Percentiles rank a stretch among this genome's conserved stretches.
Evolutionary conservation across 2,888 invertebrate species (phyloP).

Genomic region (Tenodera sinensis): DNA sequence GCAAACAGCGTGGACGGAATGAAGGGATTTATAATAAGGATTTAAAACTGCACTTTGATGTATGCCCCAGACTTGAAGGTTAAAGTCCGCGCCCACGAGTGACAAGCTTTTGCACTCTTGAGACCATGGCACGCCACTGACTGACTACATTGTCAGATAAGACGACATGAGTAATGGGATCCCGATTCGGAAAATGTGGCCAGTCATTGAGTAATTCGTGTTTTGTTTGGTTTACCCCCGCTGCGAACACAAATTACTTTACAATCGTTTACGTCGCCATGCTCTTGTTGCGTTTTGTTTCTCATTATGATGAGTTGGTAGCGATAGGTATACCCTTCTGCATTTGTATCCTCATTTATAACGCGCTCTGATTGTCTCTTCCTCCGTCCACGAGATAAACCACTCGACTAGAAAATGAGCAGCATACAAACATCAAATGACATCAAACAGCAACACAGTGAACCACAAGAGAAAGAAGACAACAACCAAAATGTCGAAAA

Average conservation of each 20-base stretch:
- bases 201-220: slow-evolving; percentile 57
- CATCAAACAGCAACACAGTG: too few relatives aligned
- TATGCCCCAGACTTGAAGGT: too few relatives aligned
- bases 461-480: too few relatives aligned
- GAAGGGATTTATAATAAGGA: too few relatives aligned
- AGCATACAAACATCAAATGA: too few relatives aligned
- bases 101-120: too few relatives aligned
- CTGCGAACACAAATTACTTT: slow-evolving; percentile 62
- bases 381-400: too few relatives aligned
- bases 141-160: not conserved
- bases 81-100: too few relatives aligned
- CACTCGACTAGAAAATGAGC: too few relatives aligned
- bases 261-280: slow-evolving; percentile 42
- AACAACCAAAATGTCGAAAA: too few relatives aligned
- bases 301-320: not conserved
- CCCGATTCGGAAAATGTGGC: slow-evolving; percentile 51
- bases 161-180: slow-evolving; percentile 25
- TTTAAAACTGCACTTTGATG: too few relatives aligned
- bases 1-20: too few relatives aligned
- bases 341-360: not conserved
- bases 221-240: slow-evolving; percentile 52
- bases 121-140: not conserved
- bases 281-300: not conserved
- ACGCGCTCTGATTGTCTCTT: not conserved
- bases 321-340: not conserved